Conservation (phyloP, 2,888 invertebrate genomes). For the Lordiphosa andalusiaca region DNA sequence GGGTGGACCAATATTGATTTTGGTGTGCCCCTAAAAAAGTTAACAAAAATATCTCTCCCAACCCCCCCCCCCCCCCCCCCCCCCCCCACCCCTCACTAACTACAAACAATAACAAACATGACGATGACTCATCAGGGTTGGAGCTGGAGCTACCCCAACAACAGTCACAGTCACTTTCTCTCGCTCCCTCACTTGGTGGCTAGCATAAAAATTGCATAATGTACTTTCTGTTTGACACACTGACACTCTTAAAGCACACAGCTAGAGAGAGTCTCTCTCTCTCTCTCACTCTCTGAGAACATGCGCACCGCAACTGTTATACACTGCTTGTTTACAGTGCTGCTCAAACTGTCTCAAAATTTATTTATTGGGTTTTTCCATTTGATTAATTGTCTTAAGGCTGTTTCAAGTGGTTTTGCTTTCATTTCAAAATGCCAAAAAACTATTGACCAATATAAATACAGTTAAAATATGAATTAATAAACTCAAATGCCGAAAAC, state of each 20-base stretch:
- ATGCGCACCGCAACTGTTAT: constrained; percentile 64
- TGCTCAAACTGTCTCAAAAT: constrained; percentile 27
- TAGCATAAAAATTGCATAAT: constrained; percentile 71
- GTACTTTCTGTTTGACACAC: constrained; percentile 67
- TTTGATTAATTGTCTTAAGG: constrained; percentile 17
- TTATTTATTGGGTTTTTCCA: background rate
- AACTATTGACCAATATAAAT: constrained; percentile 48
- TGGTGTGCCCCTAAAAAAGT: background rate
- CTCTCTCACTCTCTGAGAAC: constrained; percentile 5
- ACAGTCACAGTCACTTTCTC: constrained; percentile 27
- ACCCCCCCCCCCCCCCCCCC: no score
- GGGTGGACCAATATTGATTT: constrained; percentile 32
- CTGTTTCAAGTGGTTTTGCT: constrained; percentile 41
- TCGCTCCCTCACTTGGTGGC: constrained; percentile 36
- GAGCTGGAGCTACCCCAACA: constrained; percentile 14
- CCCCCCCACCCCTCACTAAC: background rate
- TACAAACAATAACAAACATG: constrained; percentile 8
- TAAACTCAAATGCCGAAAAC: constrained; percentile 22
- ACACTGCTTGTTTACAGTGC: constrained; percentile 62
- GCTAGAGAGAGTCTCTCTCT: no score
- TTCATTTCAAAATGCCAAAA: constrained; percentile 40
- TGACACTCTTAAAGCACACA: constrained; percentile 71
- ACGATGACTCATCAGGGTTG: constrained; percentile 33
- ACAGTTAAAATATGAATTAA: constrained; percentile 3
- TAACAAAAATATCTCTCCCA: background rate